phyloP scores from a whole-genome alignment of 1,140 invertebrate genomes.

The Polyergus mexicanus region DNA sequence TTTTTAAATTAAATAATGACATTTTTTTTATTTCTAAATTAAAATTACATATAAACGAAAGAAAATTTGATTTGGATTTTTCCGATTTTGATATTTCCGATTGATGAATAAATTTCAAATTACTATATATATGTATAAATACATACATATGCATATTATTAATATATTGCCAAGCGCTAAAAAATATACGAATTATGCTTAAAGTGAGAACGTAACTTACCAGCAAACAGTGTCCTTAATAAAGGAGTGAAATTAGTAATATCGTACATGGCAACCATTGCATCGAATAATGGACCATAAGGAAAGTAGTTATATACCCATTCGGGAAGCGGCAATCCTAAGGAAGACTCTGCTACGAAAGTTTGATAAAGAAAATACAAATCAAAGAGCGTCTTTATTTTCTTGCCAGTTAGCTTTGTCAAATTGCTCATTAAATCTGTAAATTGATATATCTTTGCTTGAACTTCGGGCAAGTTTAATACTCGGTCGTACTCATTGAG shows the following conservation, averaged over 20 bases:
- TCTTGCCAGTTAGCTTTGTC: constrained; percentile 81
- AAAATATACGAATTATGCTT: no score
- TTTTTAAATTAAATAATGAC: no score
- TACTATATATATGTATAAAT: no score
- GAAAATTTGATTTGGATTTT: no score
- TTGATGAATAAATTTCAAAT: no score
- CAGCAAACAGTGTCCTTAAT: constrained; percentile 83
- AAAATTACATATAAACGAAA: no score
- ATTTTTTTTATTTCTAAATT: no score
- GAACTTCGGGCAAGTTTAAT: constrained; percentile 81
- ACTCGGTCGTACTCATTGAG: constrained; percentile 84
- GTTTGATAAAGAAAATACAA: constrained; percentile 87
- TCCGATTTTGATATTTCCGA: no score
- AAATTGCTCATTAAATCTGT: constrained; percentile 81
- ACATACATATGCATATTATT: no score
- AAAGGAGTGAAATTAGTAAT: constrained; percentile 83
- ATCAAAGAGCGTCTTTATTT: constrained; percentile 84
- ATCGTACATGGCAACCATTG: constrained; percentile 85
- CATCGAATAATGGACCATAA: constrained; percentile 85
- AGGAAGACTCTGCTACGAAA: constrained; percentile 83
- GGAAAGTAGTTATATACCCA: constrained; percentile 85
- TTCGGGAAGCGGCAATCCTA: constrained; percentile 77
- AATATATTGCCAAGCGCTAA: no score
- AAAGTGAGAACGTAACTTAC: constrained; percentile 74
- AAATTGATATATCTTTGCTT: constrained; percentile 79